These are phyloP conservation scores for Electrophaes corylata DNA, from an alignment of 2,888 invertebrate species.

Conservation along the genomic window DNA sequence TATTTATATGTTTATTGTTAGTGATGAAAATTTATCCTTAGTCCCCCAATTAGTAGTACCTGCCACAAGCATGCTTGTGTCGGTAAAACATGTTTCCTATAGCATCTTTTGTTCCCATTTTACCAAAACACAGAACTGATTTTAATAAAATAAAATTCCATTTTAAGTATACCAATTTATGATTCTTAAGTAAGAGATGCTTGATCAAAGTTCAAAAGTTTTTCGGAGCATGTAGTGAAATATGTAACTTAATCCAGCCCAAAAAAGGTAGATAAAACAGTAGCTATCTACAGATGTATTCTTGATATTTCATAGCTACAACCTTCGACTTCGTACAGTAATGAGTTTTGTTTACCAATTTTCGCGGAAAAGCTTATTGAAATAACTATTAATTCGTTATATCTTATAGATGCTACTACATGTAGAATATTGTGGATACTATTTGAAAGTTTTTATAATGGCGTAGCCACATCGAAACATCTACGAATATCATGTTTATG, in stretches of 20 bases:
- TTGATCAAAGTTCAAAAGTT: conserved; percentile 41
- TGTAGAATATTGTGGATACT: neutral
- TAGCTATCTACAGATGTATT: too few species aligned
- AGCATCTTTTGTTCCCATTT: too few species aligned
- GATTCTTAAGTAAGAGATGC: conserved; percentile 39
- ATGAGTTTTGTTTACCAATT: too few species aligned
- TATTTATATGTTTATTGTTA: neutral
- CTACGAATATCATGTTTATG: neutral
- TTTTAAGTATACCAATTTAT: conserved; percentile 29
- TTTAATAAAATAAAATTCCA: conserved; percentile 15
- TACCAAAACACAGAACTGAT: conserved; percentile 19
- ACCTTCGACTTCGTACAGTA: too few species aligned
- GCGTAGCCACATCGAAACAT: conserved; percentile 1
- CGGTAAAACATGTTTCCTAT: conserved; percentile 8
- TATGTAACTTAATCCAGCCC: neutral
- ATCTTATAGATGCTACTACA: neutral
- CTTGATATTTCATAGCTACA: neutral
- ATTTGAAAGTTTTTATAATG: neutral
- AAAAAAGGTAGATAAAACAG: neutral
- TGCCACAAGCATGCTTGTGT: too few species aligned
- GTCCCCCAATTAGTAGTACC: neutral
- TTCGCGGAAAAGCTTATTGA: neutral
- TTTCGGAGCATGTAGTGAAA: conserved; percentile 32
- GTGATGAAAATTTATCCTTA: neutral
- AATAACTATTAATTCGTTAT: too few species aligned